These are phyloP conservation scores for Zaprionus africanus DNA, from an alignment of 1,140 invertebrate genomes.

Conservation along the genomic window DNA sequence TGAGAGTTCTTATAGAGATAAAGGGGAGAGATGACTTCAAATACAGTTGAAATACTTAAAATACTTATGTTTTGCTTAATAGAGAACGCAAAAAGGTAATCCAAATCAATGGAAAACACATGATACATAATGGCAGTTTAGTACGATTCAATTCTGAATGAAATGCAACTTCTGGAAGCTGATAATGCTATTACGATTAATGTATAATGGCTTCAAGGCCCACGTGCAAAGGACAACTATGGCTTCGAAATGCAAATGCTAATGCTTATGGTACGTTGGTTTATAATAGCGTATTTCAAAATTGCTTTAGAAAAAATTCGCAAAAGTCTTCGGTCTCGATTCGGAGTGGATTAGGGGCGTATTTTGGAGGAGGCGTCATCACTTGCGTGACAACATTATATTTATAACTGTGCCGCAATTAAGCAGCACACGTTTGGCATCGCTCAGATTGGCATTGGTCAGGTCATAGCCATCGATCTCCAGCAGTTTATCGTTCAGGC, in stretches of 20 bases:
- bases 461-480: conserved; percentile 88
- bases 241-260: conserved; percentile 39
- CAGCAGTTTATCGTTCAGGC: conserved; percentile 87
- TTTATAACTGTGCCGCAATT: conserved; percentile 85
- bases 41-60: conserved; percentile 33
- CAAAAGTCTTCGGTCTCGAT: conserved; percentile 80
- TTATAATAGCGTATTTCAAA: conserved; percentile 51
- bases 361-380: conserved; percentile 42
- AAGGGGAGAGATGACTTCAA: conserved; percentile 23
- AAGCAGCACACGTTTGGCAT: conserved; percentile 85
- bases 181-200: conserved; percentile 14
- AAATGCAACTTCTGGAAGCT: conserved; percentile 43
- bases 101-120: conserved; percentile 10
- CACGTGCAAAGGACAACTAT: conserved; percentile 47
- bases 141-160: conserved; percentile 33
- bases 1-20: conserved; percentile 3
- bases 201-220: conserved; percentile 20
- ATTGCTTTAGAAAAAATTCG: conserved; percentile 74
- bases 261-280: conserved; percentile 55
- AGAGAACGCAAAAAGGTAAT: conserved; percentile 17
- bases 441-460: conserved; percentile 86
- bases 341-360: conserved; percentile 24
- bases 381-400: conserved; percentile 85
- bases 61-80: conserved; percentile 21
- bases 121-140: conserved; percentile 57